A percentile compares a stretch with the other conserved stretches of the same genome.
Evolutionary conservation across 2,888 invertebrate genomes (phyloP).

Genomic region (Camptogramma bilineatum): DNA sequence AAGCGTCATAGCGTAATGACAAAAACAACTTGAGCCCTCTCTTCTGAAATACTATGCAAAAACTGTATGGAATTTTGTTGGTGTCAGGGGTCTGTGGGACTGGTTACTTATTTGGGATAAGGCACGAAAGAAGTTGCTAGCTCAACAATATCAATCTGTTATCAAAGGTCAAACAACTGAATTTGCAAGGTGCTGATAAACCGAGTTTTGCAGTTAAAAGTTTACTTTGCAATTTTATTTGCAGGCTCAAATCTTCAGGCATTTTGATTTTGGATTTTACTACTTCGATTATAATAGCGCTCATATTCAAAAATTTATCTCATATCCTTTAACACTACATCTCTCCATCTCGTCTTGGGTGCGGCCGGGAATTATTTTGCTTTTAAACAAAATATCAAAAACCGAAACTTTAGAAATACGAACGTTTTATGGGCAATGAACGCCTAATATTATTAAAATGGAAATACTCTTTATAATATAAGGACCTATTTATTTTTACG

Average conservation of each 20-base stretch:
- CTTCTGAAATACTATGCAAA: constrained; percentile 1
- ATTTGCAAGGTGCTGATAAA: neutral
- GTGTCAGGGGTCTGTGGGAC: constrained; percentile 17
- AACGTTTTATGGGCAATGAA: constrained; percentile 8
- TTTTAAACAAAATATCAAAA: no score
- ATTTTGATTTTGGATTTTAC: no score
- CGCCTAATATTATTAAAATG: constrained; percentile 11
- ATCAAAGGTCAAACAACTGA: constrained; percentile 5
- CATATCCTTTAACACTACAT: no score
- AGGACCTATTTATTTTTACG: neutral
- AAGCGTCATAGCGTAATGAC: constrained; percentile 25
- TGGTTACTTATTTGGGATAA: constrained; percentile 32
- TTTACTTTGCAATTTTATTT: no score
- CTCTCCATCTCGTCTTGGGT: no score
- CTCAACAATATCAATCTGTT: constrained; percentile 11
- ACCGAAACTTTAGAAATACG: no score
- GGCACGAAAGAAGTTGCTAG: constrained; percentile 29
- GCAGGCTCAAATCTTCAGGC: no score
- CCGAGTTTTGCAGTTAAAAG: neutral
- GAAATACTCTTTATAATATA: constrained; percentile 6
- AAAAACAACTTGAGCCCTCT: constrained; percentile 24
- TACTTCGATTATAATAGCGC: no score
- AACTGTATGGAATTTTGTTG: constrained; percentile 2
- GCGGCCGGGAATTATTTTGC: no score
- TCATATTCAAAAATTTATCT: no score